Evolutionary conservation across 1,140 invertebrate species (phyloP).

Genomic region (Drosophila pseudoananassae): DNA sequence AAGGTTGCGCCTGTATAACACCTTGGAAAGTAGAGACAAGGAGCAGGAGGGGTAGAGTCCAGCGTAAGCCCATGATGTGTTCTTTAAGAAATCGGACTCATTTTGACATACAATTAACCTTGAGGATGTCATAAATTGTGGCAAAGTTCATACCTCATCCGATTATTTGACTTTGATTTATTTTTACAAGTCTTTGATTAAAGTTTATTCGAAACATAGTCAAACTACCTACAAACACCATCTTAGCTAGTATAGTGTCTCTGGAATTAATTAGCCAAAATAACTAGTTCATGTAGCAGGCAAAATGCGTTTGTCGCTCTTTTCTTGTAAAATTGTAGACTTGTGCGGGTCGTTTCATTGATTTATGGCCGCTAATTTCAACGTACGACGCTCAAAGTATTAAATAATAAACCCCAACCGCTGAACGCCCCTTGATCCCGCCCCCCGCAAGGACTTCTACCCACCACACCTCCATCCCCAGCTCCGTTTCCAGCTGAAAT

Average conservation of each 20-base stretch:
- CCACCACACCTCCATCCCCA: background rate
- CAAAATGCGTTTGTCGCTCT: conserved; percentile 43
- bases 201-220: too few species aligned
- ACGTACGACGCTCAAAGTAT: conserved; percentile 76
- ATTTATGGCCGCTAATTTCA: conserved; percentile 78
- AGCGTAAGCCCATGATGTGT: too few species aligned
- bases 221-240: background rate
- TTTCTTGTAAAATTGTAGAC: conserved; percentile 68
- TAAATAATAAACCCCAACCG: conserved; percentile 78
- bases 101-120: too few species aligned
- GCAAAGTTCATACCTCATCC: too few species aligned
- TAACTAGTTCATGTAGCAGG: conserved; percentile 62
- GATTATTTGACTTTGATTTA: too few species aligned
- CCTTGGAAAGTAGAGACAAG: too few species aligned
- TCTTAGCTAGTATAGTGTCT: conserved; percentile 23
- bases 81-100: too few species aligned
- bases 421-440: conserved; percentile 46
- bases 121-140: too few species aligned
- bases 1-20: too few species aligned
- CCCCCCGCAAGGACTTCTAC: conserved; percentile 1
- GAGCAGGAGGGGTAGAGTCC: too few species aligned
- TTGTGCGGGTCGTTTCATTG: conserved; percentile 78
- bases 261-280: conserved; percentile 64
- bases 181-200: too few species aligned
- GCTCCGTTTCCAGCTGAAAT: conserved; percentile 52